Percentiles rank a stretch among this genome's conserved stretches.
These are phyloP conservation scores for Macaria liturata DNA, from an alignment of 2,888 invertebrate genomes.

Conservation along the genomic window DNA sequence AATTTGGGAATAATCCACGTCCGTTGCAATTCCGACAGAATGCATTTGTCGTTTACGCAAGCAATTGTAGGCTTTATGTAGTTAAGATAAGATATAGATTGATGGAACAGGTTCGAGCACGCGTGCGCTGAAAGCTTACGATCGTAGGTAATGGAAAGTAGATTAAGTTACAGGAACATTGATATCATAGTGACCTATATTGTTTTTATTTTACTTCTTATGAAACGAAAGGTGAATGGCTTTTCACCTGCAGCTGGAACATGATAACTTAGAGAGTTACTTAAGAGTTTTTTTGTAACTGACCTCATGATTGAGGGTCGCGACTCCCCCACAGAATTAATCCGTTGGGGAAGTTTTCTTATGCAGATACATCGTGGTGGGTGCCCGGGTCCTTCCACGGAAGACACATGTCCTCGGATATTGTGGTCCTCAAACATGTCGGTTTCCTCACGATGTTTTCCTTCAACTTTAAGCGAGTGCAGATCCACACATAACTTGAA, in stretches of 20 bases:
- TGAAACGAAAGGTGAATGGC: constrained; percentile 24
- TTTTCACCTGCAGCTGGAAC: constrained; percentile 27
- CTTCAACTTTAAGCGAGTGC: too few relatives aligned
- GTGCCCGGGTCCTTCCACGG: too few relatives aligned
- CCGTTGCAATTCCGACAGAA: constrained; percentile 49
- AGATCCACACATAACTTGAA: too few relatives aligned
- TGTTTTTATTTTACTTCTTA: constrained; percentile 16
- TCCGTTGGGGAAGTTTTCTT: too few relatives aligned
- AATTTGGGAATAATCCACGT: constrained; percentile 40
- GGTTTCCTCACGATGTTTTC: too few relatives aligned
- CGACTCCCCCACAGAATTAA: too few relatives aligned
- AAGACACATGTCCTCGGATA: too few relatives aligned
- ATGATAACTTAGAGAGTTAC: too few relatives aligned
- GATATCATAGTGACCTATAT: constrained; percentile 36
- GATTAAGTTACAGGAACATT: constrained; percentile 33
- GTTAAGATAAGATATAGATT: constrained; percentile 54
- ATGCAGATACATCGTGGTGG: too few relatives aligned
- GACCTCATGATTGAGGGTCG: too few relatives aligned
- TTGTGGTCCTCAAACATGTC: too few relatives aligned
- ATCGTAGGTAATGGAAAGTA: constrained; percentile 41
- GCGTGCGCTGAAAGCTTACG: constrained; percentile 44
- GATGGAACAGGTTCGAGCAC: constrained; percentile 39
- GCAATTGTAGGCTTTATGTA: constrained; percentile 54
- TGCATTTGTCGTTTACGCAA: constrained; percentile 46
- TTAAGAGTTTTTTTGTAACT: too few relatives aligned